Evolutionary conservation across 2,888 invertebrate genomes (phyloP).

Genomic region (Pachycephus smyrnensis): DNA sequence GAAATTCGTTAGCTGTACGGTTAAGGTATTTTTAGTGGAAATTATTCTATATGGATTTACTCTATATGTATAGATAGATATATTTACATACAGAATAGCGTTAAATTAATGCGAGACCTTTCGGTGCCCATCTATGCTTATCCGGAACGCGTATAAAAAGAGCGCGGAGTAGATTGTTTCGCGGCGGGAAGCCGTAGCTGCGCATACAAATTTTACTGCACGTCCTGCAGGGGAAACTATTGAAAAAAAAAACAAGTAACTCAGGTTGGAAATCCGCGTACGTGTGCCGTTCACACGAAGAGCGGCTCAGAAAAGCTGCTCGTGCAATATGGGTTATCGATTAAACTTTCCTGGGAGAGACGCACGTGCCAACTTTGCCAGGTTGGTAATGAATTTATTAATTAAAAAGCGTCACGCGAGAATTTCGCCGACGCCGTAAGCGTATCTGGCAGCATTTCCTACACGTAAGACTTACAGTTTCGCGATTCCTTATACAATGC

Average conservation of each 20-base stretch:
- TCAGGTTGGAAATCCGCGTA: background rate
- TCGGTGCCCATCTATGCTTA: background rate
- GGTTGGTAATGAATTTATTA: conserved; percentile 27
- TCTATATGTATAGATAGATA: background rate
- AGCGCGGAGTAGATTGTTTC: background rate
- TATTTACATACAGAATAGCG: background rate
- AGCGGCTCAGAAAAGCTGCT: conserved; percentile 16
- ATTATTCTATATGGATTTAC: background rate
- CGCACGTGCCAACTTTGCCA: conserved; percentile 18
- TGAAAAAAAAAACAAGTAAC: background rate
- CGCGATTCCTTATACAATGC: background rate
- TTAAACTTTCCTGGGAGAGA: conserved; percentile 13
- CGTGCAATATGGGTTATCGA: conserved; percentile 31
- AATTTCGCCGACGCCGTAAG: background rate
- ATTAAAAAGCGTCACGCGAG: background rate
- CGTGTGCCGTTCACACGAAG: background rate
- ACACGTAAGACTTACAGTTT: background rate
- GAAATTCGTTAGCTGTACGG: background rate
- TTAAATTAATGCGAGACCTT: background rate
- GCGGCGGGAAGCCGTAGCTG: background rate
- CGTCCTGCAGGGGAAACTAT: background rate
- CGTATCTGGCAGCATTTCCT: background rate
- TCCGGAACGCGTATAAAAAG: background rate
- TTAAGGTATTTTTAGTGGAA: background rate
- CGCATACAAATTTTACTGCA: background rate